Conservation (phyloP, 2,888 invertebrate species). For the Diogma glabrata region DNA sequence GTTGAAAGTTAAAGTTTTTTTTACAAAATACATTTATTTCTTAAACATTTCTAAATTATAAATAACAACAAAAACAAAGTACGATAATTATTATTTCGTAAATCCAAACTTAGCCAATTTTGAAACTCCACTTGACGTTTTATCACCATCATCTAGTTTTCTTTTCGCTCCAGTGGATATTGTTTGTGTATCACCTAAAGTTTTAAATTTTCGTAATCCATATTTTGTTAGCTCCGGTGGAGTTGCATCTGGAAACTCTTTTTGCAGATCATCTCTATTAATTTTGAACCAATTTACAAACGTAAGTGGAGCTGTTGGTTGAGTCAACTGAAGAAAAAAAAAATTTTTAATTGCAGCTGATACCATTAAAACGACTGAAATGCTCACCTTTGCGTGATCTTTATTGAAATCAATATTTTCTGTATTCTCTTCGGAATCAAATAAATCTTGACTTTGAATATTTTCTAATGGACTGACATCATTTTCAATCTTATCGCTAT, state of each 20-base stretch:
- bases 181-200: slow-evolving; percentile 22
- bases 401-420: background rate
- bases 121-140: slow-evolving; percentile 20
- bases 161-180: slow-evolving; percentile 30
- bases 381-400: slow-evolving; percentile 17
- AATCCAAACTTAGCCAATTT: slow-evolving; percentile 37
- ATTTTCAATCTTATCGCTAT: slow-evolving; percentile 3
- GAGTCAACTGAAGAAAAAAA: no score
- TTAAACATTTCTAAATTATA: no score
- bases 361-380: background rate
- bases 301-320: slow-evolving; percentile 36
- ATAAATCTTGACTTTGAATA: slow-evolving; percentile 3
- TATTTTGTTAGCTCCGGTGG: slow-evolving; percentile 44
- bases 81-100: slow-evolving; percentile 16
- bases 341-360: background rate
- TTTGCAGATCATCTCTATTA: slow-evolving; percentile 43
- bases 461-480: slow-evolving; percentile 12
- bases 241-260: slow-evolving; percentile 42
- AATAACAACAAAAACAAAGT: no score
- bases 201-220: slow-evolving; percentile 29
- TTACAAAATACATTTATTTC: no score
- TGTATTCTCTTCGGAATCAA: background rate
- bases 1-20: no score
- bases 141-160: slow-evolving; percentile 27
- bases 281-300: slow-evolving; percentile 50